phyloP scores from a whole-genome alignment of 2,797 vertebrate genomes.

The Paramormyrops hopkinsi region DNA sequence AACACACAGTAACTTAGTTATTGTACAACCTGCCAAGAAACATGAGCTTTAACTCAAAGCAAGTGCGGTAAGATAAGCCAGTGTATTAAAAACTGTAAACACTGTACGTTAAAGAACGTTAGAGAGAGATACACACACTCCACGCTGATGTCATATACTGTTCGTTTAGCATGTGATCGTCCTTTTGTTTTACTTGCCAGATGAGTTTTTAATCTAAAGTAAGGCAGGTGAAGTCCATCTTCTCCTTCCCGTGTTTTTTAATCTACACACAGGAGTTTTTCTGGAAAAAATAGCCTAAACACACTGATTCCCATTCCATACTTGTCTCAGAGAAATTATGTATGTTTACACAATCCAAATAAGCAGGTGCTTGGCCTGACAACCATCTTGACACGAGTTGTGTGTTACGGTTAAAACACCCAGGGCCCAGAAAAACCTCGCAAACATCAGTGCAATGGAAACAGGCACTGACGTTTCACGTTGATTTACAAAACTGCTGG shows the following conservation, averaged over 20 bases:
- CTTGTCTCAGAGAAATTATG: background rate
- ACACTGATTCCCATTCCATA: background rate
- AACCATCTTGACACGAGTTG: background rate
- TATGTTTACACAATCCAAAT: background rate
- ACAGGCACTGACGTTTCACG: background rate
- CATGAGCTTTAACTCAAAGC: background rate
- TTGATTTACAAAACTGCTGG: background rate
- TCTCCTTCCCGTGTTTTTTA: background rate
- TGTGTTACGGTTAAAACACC: background rate
- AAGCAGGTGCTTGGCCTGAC: slow-evolving; percentile 12
- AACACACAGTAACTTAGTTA: background rate
- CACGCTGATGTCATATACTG: background rate
- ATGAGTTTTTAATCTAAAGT: background rate
- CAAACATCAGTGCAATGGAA: background rate
- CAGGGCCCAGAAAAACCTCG: background rate
- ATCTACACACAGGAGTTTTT: background rate
- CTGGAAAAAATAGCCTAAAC: background rate
- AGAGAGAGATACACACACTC: background rate
- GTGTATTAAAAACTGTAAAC: background rate
- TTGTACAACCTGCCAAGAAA: background rate
- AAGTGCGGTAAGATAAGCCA: background rate
- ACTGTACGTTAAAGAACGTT: background rate
- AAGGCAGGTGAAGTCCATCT: background rate
- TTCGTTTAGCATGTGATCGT: background rate
- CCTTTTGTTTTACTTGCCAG: background rate